Percentiles rank a stretch among this genome's conserved stretches.
Evolutionary conservation across 2,888 invertebrate genomes (phyloP).

Genomic region (Polietes domitor): DNA sequence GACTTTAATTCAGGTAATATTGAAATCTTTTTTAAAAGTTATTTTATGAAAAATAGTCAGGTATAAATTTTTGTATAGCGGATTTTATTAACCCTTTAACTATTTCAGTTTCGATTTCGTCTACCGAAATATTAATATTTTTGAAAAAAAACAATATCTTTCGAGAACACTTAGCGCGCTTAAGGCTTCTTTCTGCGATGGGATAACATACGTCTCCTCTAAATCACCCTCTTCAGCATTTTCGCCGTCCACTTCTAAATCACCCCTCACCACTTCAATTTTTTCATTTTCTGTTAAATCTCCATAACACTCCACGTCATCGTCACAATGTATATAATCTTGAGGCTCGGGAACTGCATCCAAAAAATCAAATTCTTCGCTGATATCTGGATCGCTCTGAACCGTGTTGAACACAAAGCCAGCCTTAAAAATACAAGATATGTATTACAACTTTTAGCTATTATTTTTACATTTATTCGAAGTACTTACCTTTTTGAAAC

Average conservation of each 20-base stretch:
- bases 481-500: constrained; percentile 59
- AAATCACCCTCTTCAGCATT: constrained; percentile 17
- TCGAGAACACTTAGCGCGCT: constrained; percentile 30
- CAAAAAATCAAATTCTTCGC: no score
- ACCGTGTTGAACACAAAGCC: not conserved
- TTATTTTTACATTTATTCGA: not conserved
- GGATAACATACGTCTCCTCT: not conserved
- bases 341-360: constrained; percentile 5
- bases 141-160: constrained; percentile 40
- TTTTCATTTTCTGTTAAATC: constrained; percentile 53
- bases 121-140: constrained; percentile 24
- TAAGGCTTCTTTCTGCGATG: constrained; percentile 33
- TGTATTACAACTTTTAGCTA: not conserved
- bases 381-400: not conserved
- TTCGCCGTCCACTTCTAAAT: constrained; percentile 17
- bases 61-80: no score
- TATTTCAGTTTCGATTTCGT: not conserved
- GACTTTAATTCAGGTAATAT: no score
- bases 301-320: constrained; percentile 48
- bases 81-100: not conserved
- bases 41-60: no score
- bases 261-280: not conserved
- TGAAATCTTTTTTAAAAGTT: no score
- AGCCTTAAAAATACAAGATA: not conserved
- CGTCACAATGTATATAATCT: constrained; percentile 33